Conservation (phyloP, 92 coral and sea anemone genomes). For the Porites rus region DNA sequence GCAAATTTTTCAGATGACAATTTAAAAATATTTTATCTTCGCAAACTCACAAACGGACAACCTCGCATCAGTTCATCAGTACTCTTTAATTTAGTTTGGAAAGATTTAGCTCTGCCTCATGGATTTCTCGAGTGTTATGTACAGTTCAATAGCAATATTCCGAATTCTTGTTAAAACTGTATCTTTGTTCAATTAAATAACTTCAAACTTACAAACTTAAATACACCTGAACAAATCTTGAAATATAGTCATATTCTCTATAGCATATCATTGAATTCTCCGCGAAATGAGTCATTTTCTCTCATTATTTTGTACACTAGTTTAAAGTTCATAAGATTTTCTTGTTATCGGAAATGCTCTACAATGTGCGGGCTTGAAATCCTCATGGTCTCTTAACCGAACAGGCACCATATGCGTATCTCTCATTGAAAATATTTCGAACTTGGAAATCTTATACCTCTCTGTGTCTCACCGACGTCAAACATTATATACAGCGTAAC, state of each 20-base stretch:
- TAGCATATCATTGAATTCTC: slow-evolving; percentile 12
- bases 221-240: slow-evolving; percentile 37
- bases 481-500: slow-evolving; percentile 10
- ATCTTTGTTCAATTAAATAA: slow-evolving; percentile 45
- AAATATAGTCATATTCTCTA: slow-evolving; percentile 2
- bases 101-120: slow-evolving; percentile 16
- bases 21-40: not conserved
- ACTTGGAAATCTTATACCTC: slow-evolving; percentile 53
- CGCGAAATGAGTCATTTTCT: slow-evolving; percentile 11
- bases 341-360: slow-evolving; percentile 7
- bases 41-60: slow-evolving; percentile 1
- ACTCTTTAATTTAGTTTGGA: slow-evolving; percentile 34
- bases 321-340: slow-evolving; percentile 8
- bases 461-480: slow-evolving; percentile 37
- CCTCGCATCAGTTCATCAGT: slow-evolving; percentile 7
- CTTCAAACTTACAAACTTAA: slow-evolving; percentile 41
- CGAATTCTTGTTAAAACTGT: not conserved
- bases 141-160: slow-evolving; percentile 33
- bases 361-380: not conserved
- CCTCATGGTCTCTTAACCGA: not conserved
- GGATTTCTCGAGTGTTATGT: slow-evolving; percentile 31
- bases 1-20: slow-evolving; percentile 29
- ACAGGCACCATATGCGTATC: slow-evolving; percentile 17
- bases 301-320: slow-evolving; percentile 2
- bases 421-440: slow-evolving; percentile 19